These are phyloP conservation scores for Podocnemis expansa DNA, from an alignment of 2,113 vertebrate genomes.

Conservation along the genomic window DNA sequence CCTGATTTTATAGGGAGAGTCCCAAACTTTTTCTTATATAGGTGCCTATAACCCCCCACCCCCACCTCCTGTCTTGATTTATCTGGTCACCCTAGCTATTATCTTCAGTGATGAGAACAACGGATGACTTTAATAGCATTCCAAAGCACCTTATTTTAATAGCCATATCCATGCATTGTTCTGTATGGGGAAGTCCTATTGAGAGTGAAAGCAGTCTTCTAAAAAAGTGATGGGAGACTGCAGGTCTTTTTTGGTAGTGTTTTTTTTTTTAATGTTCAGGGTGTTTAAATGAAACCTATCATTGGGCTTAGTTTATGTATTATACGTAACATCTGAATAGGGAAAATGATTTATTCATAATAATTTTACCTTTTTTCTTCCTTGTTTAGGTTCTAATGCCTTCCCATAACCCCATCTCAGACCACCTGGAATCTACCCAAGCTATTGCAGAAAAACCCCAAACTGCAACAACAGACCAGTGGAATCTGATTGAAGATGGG, in stretches of 20 bases:
- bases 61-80: too few species aligned
- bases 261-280: neutral
- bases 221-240: neutral
- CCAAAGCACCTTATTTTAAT: neutral
- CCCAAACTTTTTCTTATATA: too few species aligned
- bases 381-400: constrained; percentile 57
- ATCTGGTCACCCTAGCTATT: neutral
- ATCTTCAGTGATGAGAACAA: neutral
- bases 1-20: neutral
- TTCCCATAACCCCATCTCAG: constrained; percentile 39
- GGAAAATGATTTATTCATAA: neutral
- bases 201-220: neutral
- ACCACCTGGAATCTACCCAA: constrained; percentile 48
- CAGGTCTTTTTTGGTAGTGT: neutral
- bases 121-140: neutral
- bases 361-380: constrained; percentile 25
- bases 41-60: too few species aligned
- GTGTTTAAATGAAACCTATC: neutral
- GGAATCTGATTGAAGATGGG: constrained; percentile 22
- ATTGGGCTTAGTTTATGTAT: neutral
- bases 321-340: neutral
- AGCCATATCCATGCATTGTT: neutral
- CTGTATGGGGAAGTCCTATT: neutral
- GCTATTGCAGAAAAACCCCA: neutral
- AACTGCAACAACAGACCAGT: neutral